phyloP scores from a whole-genome alignment of 2,797 vertebrate genomes.

The Coilia nasus region DNA sequence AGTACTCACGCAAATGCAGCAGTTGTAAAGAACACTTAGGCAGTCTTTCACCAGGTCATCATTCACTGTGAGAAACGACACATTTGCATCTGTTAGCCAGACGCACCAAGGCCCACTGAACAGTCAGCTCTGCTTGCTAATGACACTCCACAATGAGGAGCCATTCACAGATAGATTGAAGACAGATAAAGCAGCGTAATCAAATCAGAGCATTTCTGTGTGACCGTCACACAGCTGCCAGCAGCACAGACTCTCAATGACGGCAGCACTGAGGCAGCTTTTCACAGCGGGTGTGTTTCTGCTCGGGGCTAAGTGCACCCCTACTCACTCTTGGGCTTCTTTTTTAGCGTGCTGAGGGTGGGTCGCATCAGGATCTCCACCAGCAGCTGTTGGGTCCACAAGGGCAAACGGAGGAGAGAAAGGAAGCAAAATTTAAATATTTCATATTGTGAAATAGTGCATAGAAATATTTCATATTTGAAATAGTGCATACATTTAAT shows the following conservation, averaged over 20 bases:
- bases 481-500: no score
- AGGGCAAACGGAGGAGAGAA: neutral
- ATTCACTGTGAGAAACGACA: slow-evolving; percentile 78
- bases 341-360: slow-evolving; percentile 92
- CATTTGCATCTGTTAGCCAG: neutral
- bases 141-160: no score
- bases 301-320: neutral
- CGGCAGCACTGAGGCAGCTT: neutral
- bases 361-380: slow-evolving; percentile 98
- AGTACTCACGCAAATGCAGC: slow-evolving; percentile 96
- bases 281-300: neutral
- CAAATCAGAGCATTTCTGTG: neutral
- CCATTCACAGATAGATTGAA: neutral
- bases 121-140: neutral
- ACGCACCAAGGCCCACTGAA: neutral
- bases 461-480: no score
- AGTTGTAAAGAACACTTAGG: slow-evolving; percentile 97
- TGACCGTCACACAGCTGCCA: neutral
- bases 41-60: slow-evolving; percentile 98
- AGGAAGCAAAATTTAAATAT: neutral
- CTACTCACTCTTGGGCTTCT: slow-evolving; percentile 92
- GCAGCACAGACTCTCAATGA: neutral
- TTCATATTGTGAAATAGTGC: no score
- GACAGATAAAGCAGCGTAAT: neutral
- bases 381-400: slow-evolving; percentile 79